These are phyloP conservation scores for Cantharis rustica DNA, from an alignment of 2,888 invertebrate species.

Conservation along the genomic window DNA sequence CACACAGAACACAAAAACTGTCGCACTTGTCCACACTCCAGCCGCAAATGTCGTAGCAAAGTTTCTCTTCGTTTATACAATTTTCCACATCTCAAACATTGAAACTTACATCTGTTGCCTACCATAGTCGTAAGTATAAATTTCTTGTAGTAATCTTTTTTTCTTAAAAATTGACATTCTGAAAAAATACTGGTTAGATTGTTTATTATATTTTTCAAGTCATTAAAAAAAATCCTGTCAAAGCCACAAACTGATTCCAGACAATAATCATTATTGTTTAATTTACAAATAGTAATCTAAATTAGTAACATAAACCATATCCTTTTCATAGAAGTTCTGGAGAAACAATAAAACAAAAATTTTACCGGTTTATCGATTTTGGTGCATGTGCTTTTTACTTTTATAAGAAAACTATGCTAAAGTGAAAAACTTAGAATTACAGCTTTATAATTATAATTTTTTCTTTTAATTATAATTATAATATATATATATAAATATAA, in stretches of 20 bases:
- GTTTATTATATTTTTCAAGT: not conserved
- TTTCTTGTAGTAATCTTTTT: constrained; percentile 6
- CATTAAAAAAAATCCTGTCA: not conserved
- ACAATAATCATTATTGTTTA: not conserved
- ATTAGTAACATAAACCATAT: not conserved
- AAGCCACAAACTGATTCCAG: not conserved
- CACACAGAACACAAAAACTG: constrained; percentile 7
- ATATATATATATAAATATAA: too few species aligned
- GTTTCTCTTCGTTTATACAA: constrained; percentile 12
- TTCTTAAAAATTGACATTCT: not conserved
- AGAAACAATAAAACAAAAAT: too few species aligned
- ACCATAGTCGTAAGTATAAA: not conserved
- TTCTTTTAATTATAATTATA: too few species aligned
- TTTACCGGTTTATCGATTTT: too few species aligned
- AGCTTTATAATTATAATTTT: too few species aligned
- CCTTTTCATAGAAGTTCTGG: too few species aligned
- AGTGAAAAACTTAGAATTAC: too few species aligned
- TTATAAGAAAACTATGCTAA: too few species aligned
- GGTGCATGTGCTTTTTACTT: too few species aligned
- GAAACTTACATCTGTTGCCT: constrained; percentile 7
- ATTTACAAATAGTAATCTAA: not conserved
- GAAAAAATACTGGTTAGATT: not conserved
- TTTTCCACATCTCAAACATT: constrained; percentile 13
- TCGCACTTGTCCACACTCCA: constrained; percentile 13
- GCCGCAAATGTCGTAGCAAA: constrained; percentile 9